Evolutionary conservation across 2,888 invertebrate species (phyloP).

Genomic region (Hedychridium roseum): DNA sequence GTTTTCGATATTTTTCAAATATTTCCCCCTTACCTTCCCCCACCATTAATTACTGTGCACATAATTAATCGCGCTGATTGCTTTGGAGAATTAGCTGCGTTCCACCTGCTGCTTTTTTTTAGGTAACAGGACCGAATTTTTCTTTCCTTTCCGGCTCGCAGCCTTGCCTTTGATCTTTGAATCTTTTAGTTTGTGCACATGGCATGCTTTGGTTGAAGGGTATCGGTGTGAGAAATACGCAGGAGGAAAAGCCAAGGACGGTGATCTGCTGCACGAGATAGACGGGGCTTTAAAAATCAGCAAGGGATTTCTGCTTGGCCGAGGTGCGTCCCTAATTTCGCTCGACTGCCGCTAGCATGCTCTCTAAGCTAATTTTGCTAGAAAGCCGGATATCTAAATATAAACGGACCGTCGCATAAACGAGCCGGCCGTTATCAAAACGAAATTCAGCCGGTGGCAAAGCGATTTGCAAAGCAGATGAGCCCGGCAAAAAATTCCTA

Average conservation of each 20-base stretch:
- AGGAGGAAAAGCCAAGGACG: constrained; percentile 42
- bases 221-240: constrained; percentile 40
- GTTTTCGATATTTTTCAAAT: no score
- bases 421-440: no score
- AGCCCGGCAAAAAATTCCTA: no score
- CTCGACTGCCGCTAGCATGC: neutral
- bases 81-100: no score
- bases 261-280: constrained; percentile 71
- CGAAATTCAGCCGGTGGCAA: no score
- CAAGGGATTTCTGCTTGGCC: constrained; percentile 71
- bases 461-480: no score
- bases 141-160: no score
- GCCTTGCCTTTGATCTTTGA: constrained; percentile 16
- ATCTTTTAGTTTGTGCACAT: constrained; percentile 26
- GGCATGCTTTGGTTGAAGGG: constrained; percentile 50
- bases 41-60: no score
- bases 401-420: neutral
- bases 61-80: no score
- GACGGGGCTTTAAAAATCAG: constrained; percentile 69
- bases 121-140: no score
- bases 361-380: neutral
- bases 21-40: no score
- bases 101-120: no score
- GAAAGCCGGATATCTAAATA: constrained; percentile 6
- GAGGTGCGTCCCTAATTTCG: constrained; percentile 57